Evolutionary conservation across 2,888 invertebrate species (phyloP).

Genomic region (Drosophila pseudotalamancana): DNA sequence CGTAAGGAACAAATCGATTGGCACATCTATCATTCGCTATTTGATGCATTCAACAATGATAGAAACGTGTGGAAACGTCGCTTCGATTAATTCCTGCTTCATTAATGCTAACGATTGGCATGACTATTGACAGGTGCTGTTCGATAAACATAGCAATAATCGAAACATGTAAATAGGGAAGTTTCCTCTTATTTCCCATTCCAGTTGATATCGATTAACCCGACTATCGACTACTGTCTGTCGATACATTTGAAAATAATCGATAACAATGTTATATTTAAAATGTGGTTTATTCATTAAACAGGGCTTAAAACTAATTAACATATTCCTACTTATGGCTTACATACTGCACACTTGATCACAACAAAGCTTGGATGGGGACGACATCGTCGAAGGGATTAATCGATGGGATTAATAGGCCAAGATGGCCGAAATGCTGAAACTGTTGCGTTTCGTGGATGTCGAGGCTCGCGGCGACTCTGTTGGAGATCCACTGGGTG

Average conservation of each 20-base stretch:
- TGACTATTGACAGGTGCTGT: too few species aligned
- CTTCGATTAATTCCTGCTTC: too few species aligned
- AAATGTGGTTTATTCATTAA: slow-evolving; percentile 21
- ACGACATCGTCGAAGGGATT: not conserved
- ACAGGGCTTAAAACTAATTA: slow-evolving; percentile 49
- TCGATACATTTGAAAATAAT: slow-evolving; percentile 6
- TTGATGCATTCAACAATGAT: too few species aligned
- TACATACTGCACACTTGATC: slow-evolving; percentile 69
- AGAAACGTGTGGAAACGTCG: too few species aligned
- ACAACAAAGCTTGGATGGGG: slow-evolving; percentile 43
- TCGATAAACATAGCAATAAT: too few species aligned
- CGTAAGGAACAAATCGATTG: too few species aligned
- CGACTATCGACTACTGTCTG: not conserved
- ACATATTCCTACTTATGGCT: slow-evolving; percentile 46
- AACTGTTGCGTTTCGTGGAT: slow-evolving; percentile 80
- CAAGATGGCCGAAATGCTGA: slow-evolving; percentile 84
- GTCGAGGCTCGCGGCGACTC: slow-evolving; percentile 44
- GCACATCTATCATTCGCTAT: too few species aligned
- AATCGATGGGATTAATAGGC: slow-evolving; percentile 62
- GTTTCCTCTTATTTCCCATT: too few species aligned
- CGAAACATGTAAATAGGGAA: too few species aligned
- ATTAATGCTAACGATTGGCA: too few species aligned
- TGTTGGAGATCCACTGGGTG: slow-evolving; percentile 7
- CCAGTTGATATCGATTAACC: slow-evolving; percentile 26
- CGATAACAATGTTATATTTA: not conserved